phyloP scores from a whole-genome alignment of 30 jellyfish, hydroid and myxozoan genomes.

The Morbakka virulenta region DNA sequence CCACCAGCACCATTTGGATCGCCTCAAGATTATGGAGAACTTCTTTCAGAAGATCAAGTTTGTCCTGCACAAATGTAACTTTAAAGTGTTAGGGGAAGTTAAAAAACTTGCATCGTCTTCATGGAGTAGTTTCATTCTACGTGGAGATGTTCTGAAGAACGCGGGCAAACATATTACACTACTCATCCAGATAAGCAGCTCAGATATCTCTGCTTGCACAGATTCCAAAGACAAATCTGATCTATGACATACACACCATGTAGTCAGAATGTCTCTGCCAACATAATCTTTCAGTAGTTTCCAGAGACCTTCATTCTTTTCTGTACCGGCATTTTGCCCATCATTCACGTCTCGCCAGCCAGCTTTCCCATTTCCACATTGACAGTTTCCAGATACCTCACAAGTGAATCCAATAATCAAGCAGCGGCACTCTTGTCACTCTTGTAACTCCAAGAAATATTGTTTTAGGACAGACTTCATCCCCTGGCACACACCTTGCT shows the following conservation, averaged over 20 bases:
- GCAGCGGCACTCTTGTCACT: constrained; percentile 47
- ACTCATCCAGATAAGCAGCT: constrained; percentile 39
- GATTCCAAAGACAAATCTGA: constrained; percentile 57
- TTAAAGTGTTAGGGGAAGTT: constrained; percentile 32
- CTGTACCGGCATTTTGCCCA: constrained; percentile 43
- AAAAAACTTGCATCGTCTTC: not conserved
- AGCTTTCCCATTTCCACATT: constrained; percentile 5
- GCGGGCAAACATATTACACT: constrained; percentile 30
- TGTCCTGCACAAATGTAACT: constrained; percentile 40
- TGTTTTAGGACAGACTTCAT: constrained; percentile 34
- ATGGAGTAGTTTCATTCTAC: constrained; percentile 35
- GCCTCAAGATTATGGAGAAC: constrained; percentile 51
- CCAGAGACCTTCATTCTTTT: constrained; percentile 28
- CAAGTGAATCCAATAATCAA: constrained; percentile 23
- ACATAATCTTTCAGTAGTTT: constrained; percentile 9
- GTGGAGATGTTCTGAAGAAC: constrained; percentile 44
- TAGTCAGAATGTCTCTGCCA: constrained; percentile 36
- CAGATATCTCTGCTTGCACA: constrained; percentile 40
- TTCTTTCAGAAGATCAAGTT: constrained; percentile 14
- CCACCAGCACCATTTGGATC: constrained; percentile 23
- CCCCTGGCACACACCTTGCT: constrained; percentile 26
- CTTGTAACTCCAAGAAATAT: constrained; percentile 28
- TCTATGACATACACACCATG: constrained; percentile 38
- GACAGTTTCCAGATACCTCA: constrained; percentile 14
- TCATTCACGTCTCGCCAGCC: constrained; percentile 35